Base-by-base conservation (phyloP, 2,888 invertebrate genomes). In the Schrankia costaestrigalis region DNA sequence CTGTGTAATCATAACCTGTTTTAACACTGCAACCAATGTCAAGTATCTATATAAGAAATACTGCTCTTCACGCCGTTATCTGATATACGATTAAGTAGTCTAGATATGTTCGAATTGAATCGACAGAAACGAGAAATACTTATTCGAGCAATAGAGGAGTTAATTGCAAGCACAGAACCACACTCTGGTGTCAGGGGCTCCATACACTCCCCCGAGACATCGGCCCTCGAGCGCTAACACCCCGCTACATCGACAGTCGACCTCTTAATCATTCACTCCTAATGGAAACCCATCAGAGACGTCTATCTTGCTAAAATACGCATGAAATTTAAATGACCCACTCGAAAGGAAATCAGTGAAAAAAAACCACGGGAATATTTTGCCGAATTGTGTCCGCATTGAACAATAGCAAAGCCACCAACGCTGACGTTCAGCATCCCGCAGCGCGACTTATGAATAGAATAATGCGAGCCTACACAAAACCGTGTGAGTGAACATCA, bases 301-400 rank as follows among this genome's bases (percentile, higher is more conserved):
- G 67, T 61, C 64, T 74, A 41, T 53, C 41, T 48, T 14, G 40
- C 51, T 48, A 79, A 81, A 78, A 80, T 81, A 74, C 69, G 74
- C 79, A 84, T 84, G 72, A 82, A 82, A 84, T 84, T 85, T 80
- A 77, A 80, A 84, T 82, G 78, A 75, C 61, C 70, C 69, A 75
- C 72, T 75, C 69, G 46, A 65, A 65, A 65, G 61, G 58, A 62
- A 57, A 56, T 47, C 41, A 46, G 50, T 41, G 51, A 65, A 74
- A 74, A 75, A 79, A 78, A 63, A 52, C 56, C 63, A 63, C 64
- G 72, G 59, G 72, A 75, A 74, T 73, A 71, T 81, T n/a, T 82
- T 80, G 78, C 71, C 73, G 68, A 83, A 78, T 71, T 70, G 67
- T 74, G 71, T 74, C 70, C 61, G 36, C 56, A 62, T 53, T 44